Evolutionary conservation across 2,113 vertebrate genomes (phyloP), one percentile per base, ranked within the genome.

Genomic region (Lampris incognitus): DNA sequence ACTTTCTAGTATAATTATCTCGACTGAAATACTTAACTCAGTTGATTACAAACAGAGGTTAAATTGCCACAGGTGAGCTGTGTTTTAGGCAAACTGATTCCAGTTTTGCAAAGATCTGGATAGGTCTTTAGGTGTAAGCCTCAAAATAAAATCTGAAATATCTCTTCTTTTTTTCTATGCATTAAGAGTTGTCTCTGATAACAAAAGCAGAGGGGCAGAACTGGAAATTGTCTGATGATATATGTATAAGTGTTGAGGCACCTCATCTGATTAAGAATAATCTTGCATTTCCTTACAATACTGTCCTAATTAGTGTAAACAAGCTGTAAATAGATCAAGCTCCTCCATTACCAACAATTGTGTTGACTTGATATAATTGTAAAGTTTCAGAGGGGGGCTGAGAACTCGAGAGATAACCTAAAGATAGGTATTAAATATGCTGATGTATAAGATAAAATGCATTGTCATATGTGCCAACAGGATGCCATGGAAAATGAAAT

Each of bases 281-380:
- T 72, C 63, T 79, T 58, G 50, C 71, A 64, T 57, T 72, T 74
- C 74, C 63, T 79, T 58, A 54, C 71, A 64, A 54, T 72, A 76
- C 56, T 24, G n/a, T 72, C 66, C 61, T 82, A 84, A 73, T 81
- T 38, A 11, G 5, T 46, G 52, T 66, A 59, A 59, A 76, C 54
- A 46, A 61, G 66, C 76, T 63, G 69, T 83, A 86, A 83, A 78
- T 73, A 78, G 67, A 74, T 58, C 37, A 0, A 51, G 67, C 55
- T 64, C 77, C 66, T 69, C 66, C 58, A 69, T 68, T 74, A 13
- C 66, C 42, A 3, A 66, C 81, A 76, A 83, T 83, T 84, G 83
- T 62, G 65, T 63, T 76, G 72, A 85, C 85, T 79, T 11, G 84
- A 91, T 90, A 85, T 89, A 44, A 89, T 90, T 91, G 79, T 77